phyloP scores from a whole-genome alignment of 2,888 invertebrate species.

The Dynastes maya region DNA sequence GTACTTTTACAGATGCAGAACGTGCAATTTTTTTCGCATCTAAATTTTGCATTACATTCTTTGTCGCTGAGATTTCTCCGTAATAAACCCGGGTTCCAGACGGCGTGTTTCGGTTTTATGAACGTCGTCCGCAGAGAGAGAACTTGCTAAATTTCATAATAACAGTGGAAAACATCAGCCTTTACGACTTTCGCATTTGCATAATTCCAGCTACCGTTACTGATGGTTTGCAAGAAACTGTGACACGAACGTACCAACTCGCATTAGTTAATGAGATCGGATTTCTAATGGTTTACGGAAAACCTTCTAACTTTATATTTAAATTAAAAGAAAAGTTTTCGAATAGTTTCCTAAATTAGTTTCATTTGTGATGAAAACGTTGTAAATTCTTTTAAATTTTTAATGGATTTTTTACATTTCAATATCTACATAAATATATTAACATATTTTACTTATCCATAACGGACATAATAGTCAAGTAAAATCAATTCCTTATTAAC shows the following conservation, averaged over 20 bases:
- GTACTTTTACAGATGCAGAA: slow-evolving; percentile 25
- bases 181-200: slow-evolving; percentile 41
- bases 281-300: too few relatives aligned
- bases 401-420: too few relatives aligned
- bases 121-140: slow-evolving; percentile 51
- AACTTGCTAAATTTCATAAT: slow-evolving; percentile 51
- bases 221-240: slow-evolving; percentile 22
- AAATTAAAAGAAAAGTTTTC: too few relatives aligned
- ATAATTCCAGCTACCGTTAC: slow-evolving; percentile 42
- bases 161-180: slow-evolving; percentile 39
- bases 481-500: background rate
- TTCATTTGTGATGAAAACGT: too few relatives aligned
- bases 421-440: too few relatives aligned
- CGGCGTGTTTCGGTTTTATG: slow-evolving; percentile 54
- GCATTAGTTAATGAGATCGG: too few relatives aligned
- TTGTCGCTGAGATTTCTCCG: slow-evolving; percentile 51
- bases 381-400: too few relatives aligned
- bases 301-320: too few relatives aligned
- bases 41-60: slow-evolving; percentile 51
- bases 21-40: slow-evolving; percentile 45
- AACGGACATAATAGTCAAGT: background rate
- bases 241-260: background rate
- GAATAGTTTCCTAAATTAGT: too few relatives aligned
- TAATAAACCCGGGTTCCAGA: slow-evolving; percentile 52
- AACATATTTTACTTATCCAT: background rate